Evolutionary conservation across 37 sponge, comb jelly and placozoan species (phyloP), one percentile per base, ranked within the genome.

Genomic region (Tethya wilhelma): DNA sequence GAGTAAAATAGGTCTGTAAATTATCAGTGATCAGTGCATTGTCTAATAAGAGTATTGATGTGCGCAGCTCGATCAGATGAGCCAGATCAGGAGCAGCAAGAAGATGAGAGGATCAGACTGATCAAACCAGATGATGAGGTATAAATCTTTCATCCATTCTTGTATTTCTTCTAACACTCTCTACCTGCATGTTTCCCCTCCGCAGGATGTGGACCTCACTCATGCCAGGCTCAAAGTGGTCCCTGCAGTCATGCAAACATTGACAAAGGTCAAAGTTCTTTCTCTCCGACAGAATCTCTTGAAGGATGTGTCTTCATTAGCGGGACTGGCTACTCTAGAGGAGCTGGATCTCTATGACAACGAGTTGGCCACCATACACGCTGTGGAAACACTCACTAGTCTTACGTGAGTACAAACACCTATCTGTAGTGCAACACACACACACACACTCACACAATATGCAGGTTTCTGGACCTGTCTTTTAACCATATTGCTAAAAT

Each of bases 281-380:
- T 38, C 71, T 32, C 44, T 93, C 44, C 78, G 94, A 31, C 94
- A 89, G 68, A 93, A 93, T 65, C 71, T 80, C 23, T 40, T 93
- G 37, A 72, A 14, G 19, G 79, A 93, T 22, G 14, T 93, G 20
- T 28, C 33, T 11, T 64, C 58, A 12, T 37, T 93, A 26, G 23
- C 71, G 32, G 56, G 45, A 1, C 86, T 93, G 46, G 32, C 43
- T 1, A 93, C 89, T 0, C 49, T 93, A 71, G 72, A 4, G 12
- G 90, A 93, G 29, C 74, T 93, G 29, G 94, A 93, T 56, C 76
- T 93, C 56, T 93, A 93, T 71, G 90, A 93, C 79, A 93, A 93
- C 59, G 89, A 89, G 53, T 17, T 93, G 23, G 55, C 53, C 41
- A 74, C 30, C 8, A 82, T 89, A 12, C 81, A 73, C 38, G 81